phyloP scores from a whole-genome alignment of 2,888 invertebrate species.

The Clostera curtula region DNA sequence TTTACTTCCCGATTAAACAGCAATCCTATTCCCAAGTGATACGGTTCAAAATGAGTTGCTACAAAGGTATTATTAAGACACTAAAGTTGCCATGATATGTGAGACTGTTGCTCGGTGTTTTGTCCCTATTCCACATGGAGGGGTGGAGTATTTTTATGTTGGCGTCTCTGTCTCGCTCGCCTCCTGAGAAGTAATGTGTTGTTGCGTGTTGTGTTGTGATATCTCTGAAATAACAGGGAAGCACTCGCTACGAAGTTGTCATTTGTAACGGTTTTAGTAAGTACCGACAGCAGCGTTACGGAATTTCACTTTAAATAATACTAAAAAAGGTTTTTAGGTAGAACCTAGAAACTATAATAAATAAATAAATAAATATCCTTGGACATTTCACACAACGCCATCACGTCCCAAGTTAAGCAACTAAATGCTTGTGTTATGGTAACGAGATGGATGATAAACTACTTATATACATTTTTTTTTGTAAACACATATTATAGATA shows the following conservation, averaged over 20 bases:
- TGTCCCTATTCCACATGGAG: constrained; percentile 41
- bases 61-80: too few relatives aligned
- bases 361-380: too few relatives aligned
- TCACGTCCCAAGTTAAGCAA: too few relatives aligned
- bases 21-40: constrained; percentile 11
- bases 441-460: too few relatives aligned
- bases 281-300: constrained; percentile 49
- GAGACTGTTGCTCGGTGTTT: constrained; percentile 59
- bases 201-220: constrained; percentile 76
- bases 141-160: constrained; percentile 51
- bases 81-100: constrained; percentile 36
- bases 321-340: too few relatives aligned
- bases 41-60: too few relatives aligned
- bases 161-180: constrained; percentile 51
- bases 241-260: constrained; percentile 74
- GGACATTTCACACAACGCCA: too few relatives aligned
- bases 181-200: constrained; percentile 72
- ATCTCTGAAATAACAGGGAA: constrained; percentile 76
- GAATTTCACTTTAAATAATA: too few relatives aligned
- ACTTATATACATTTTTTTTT: too few relatives aligned
- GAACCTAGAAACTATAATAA: too few relatives aligned
- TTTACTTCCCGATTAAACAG: constrained; percentile 12
- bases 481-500: too few relatives aligned
- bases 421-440: too few relatives aligned
- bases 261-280: constrained; percentile 69